Evolutionary conservation across 2,797 vertebrate species (phyloP).

Genomic region (Aldrovandia affinis): DNA sequence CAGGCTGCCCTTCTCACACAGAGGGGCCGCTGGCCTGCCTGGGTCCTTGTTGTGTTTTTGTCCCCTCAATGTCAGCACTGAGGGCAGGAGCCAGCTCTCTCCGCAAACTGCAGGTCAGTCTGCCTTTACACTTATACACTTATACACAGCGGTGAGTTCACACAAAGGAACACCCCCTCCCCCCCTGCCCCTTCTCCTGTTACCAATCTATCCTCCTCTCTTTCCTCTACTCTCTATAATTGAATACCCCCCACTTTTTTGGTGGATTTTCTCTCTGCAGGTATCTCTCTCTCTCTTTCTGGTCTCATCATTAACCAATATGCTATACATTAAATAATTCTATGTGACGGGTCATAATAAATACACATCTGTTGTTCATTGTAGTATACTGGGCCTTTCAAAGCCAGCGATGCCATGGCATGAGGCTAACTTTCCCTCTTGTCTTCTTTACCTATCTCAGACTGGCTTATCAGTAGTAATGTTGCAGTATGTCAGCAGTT

Average conservation of each 20-base stretch:
- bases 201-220: neutral
- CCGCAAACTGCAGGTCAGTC: neutral
- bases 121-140: neutral
- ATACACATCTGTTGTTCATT: neutral
- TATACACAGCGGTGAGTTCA: neutral
- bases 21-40: neutral
- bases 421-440: no score
- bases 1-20: conserved; percentile 3
- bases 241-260: neutral
- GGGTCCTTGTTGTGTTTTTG: neutral
- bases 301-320: neutral
- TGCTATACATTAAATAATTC: no score
- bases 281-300: neutral
- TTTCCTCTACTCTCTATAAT: neutral
- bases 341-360: no score
- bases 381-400: neutral
- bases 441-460: no score
- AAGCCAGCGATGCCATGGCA: no score
- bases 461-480: no score
- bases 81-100: neutral
- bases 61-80: conserved; percentile 23
- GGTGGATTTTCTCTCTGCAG: neutral
- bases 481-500: no score
- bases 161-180: neutral
- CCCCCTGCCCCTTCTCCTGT: neutral